Conservation (phyloP, 2,797 vertebrate species). For the Enteromius thamalakanensis region DNA sequence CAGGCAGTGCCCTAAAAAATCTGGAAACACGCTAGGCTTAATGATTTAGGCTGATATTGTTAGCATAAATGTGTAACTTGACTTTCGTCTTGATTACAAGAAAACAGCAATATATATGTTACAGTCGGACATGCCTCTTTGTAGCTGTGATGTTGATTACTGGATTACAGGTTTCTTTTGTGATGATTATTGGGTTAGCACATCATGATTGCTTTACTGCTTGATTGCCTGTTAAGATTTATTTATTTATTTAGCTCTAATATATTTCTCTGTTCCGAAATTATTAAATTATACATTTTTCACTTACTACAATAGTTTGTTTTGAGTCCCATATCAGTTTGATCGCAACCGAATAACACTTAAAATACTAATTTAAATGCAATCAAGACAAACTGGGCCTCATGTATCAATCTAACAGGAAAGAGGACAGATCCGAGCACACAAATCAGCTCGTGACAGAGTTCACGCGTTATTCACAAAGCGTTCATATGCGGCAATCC, state of each 20-base stretch:
- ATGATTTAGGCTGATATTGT: background rate
- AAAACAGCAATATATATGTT: background rate
- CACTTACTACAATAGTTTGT: background rate
- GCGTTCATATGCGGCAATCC: background rate
- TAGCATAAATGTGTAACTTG: background rate
- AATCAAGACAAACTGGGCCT: background rate
- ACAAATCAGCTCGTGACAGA: background rate
- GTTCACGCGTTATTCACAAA: background rate
- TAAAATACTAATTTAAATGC: background rate
- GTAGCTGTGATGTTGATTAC: background rate
- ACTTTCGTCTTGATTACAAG: background rate
- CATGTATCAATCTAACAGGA: background rate
- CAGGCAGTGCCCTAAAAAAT: background rate
- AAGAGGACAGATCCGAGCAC: background rate
- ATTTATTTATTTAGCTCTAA: background rate
- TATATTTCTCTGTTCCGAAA: background rate
- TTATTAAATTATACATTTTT: background rate
- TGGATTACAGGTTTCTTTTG: background rate
- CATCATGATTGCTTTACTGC: background rate
- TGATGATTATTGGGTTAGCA: slow-evolving; percentile 1
- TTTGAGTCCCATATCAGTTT: too few relatives aligned
- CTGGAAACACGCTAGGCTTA: background rate
- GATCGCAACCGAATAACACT: background rate
- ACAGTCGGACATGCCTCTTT: background rate
- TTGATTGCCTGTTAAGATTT: background rate